Conservation (phyloP, 2,888 invertebrate species). For the Pseudococcus viburni region DNA sequence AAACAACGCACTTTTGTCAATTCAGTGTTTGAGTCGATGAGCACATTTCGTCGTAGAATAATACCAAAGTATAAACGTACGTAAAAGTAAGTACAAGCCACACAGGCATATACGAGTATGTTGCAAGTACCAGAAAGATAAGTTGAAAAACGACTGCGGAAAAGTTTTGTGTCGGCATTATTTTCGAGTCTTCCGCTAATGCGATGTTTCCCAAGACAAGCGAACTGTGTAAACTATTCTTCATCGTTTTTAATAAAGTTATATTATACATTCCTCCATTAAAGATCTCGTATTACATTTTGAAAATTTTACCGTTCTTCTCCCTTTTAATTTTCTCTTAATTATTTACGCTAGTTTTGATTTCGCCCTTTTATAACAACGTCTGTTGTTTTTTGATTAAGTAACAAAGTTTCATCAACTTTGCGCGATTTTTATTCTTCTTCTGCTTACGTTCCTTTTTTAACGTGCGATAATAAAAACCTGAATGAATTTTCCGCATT, state of each 20-base stretch:
- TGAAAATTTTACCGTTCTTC: conserved; percentile 1
- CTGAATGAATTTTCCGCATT: conserved; percentile 11
- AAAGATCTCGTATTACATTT: conserved; percentile 49
- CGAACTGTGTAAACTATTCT: conserved; percentile 30
- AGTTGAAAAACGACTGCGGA: neutral
- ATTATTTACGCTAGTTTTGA: conserved; percentile 52
- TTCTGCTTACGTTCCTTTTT: neutral
- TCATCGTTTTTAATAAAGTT: conserved; percentile 48
- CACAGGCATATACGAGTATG: neutral
- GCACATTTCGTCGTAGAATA: conserved; percentile 26
- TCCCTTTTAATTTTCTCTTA: conserved; percentile 48
- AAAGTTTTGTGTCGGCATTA: conserved; percentile 25
- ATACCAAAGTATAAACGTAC: neutral
- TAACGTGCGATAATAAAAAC: neutral
- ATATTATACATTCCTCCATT: conserved; percentile 45
- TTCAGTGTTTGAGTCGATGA: conserved; percentile 14
- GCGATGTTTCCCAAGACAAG: conserved; percentile 23
- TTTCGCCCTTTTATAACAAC: conserved; percentile 38
- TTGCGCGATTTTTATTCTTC: conserved; percentile 16
- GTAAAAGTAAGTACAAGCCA: neutral
- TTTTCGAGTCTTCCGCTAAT: conserved; percentile 40
- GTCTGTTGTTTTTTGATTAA: conserved; percentile 52
- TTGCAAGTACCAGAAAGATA: neutral
- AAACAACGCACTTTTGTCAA: conserved; percentile 24
- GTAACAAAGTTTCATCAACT: conserved; percentile 45